These are phyloP conservation scores for Malachius bipustulatus DNA, from an alignment of 2,888 invertebrate species.

Conservation along the genomic window DNA sequence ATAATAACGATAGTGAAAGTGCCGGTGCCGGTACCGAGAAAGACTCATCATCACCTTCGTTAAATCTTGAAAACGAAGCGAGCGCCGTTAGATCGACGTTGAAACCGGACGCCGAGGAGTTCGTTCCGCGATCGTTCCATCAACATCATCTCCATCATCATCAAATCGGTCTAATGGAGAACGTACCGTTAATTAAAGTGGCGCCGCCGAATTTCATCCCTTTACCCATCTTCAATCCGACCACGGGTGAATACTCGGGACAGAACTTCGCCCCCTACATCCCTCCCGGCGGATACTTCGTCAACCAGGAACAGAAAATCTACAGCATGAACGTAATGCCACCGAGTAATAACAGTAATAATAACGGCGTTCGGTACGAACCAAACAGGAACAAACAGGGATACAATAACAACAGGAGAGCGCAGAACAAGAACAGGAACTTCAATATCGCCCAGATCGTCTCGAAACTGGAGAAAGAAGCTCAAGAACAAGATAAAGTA, in stretches of 20 bases:
- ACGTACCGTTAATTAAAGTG: no score
- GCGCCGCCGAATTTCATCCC: constrained; percentile 31
- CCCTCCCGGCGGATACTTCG: constrained; percentile 25
- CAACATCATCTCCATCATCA: constrained; percentile 20
- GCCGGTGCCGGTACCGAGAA: no score
- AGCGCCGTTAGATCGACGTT: no score
- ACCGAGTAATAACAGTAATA: constrained; percentile 7
- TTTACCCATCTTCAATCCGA: constrained; percentile 27
- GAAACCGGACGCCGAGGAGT: constrained; percentile 37
- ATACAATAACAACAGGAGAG: constrained; percentile 17
- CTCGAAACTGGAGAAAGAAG: constrained; percentile 36
- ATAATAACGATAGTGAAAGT: no score
- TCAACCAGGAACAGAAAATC: constrained; percentile 9
- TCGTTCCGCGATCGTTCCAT: constrained; percentile 33
- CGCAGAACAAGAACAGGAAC: constrained; percentile 19
- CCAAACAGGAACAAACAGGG: constrained; percentile 10
- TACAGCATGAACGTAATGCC: not conserved
- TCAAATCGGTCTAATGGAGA: no score
- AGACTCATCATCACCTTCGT: no score
- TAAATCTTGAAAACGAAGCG: no score
- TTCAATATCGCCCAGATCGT: constrained; percentile 35
- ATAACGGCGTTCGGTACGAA: not conserved
- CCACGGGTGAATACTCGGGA: no score
- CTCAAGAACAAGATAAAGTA: constrained; percentile 28
- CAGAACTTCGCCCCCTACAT: constrained; percentile 24